phyloP scores from a whole-genome alignment of 30 jellyfish, hydroid and myxozoan species.

The Aurelia coerulea region DNA sequence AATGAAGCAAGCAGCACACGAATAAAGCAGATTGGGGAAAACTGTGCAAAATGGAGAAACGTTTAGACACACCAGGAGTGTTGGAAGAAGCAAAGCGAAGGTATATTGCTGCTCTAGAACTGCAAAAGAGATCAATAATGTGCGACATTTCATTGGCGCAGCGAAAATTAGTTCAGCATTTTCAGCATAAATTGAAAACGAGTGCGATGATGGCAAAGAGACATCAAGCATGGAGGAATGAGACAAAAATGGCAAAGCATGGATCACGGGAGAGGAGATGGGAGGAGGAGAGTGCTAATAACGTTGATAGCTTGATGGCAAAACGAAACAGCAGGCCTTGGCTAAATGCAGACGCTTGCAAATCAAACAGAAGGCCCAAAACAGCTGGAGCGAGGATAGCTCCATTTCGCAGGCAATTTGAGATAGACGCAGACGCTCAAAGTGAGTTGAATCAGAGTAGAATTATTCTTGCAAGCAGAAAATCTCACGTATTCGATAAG shows the following conservation, averaged over 20 bases:
- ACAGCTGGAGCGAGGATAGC: slow-evolving; percentile 12
- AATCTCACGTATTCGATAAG: too few species aligned
- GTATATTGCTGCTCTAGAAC: slow-evolving; percentile 39
- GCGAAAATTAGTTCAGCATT: background rate
- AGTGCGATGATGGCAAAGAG: slow-evolving; percentile 9
- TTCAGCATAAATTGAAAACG: background rate
- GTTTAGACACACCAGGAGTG: slow-evolving; percentile 15
- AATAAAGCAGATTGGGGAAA: too few species aligned
- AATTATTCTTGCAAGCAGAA: too few species aligned
- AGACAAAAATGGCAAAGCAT: background rate
- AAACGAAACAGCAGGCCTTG: background rate
- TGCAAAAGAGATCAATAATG: slow-evolving; percentile 22
- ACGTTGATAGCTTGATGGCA: background rate
- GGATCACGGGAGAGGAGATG: background rate
- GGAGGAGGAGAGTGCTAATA: background rate
- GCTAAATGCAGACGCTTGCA: background rate
- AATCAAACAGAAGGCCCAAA: slow-evolving; percentile 11
- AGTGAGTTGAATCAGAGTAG: too few species aligned
- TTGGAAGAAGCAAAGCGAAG: slow-evolving; percentile 19
- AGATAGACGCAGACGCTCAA: too few species aligned
- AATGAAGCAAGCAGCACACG: too few species aligned
- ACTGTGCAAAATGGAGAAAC: slow-evolving; percentile 1
- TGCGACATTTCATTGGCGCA: slow-evolving; percentile 5
- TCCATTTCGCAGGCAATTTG: too few species aligned
- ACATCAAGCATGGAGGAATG: slow-evolving; percentile 25